Percentiles rank a stretch among this genome's conserved stretches.
phyloP scores from a whole-genome alignment of 2,888 invertebrate genomes.

The Tipula confusa region DNA sequence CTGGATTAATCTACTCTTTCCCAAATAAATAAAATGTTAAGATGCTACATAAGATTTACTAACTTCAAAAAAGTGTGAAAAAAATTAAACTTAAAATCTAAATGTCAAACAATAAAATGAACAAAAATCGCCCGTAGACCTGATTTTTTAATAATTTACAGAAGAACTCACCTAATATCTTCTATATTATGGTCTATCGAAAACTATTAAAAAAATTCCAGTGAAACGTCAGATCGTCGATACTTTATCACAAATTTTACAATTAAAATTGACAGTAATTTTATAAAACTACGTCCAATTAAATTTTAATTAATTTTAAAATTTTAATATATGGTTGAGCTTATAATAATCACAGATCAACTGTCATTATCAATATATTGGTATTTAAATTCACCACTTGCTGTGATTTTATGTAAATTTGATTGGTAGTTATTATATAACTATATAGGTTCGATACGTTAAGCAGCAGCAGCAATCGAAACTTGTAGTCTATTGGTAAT shows the following conservation, averaged over 20 bases:
- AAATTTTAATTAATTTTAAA: background rate
- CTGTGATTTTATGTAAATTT: constrained; percentile 12
- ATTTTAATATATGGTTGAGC: background rate
- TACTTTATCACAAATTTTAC: background rate
- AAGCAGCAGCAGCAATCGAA: background rate
- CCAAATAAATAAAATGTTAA: too few relatives aligned
- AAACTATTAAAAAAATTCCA: background rate
- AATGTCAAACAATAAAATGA: background rate
- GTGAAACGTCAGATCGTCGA: background rate
- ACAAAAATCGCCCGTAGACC: background rate
- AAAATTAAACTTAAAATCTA: too few relatives aligned
- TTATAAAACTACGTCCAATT: background rate
- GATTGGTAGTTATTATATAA: background rate
- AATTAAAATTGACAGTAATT: background rate
- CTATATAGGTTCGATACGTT: background rate
- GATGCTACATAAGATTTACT: too few relatives aligned
- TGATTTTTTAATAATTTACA: background rate
- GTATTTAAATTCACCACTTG: constrained; percentile 20
- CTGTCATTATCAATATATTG: background rate
- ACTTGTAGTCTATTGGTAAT: too few relatives aligned
- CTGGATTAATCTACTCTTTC: too few relatives aligned
- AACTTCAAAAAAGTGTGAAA: too few relatives aligned
- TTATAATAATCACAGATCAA: constrained; percentile 3
- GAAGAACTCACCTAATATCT: background rate
- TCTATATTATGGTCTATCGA: background rate